Conservation (phyloP, 2,113 vertebrate species). For the Dasyornis broadbenti region DNA sequence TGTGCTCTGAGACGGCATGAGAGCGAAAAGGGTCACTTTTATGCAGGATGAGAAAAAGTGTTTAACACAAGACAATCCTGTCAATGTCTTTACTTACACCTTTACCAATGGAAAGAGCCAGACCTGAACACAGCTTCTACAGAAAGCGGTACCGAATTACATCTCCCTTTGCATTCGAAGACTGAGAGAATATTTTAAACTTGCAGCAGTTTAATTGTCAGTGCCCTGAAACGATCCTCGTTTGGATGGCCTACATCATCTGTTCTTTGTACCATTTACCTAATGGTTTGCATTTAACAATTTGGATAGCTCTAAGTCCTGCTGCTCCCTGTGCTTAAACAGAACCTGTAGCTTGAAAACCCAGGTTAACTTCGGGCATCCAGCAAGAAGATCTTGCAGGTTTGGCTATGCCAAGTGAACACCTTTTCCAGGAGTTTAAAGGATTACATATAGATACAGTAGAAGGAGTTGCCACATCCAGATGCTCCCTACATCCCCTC, state of each 20-base stretch:
- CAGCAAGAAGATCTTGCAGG: background rate
- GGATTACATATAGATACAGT: background rate
- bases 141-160: background rate
- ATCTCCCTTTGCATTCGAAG: background rate
- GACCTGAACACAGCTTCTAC: background rate
- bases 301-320: background rate
- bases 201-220: background rate
- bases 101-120: background rate
- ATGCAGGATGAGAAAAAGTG: background rate
- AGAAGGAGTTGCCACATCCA: background rate
- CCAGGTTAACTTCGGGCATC: background rate
- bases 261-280: background rate
- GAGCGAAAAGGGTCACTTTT: background rate
- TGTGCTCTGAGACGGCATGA: background rate
- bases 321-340: background rate
- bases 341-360: background rate
- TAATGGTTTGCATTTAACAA: background rate
- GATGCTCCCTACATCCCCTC: background rate
- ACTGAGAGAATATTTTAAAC: background rate
- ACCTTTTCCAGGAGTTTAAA: background rate
- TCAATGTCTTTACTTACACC: background rate
- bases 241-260: background rate
- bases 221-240: background rate
- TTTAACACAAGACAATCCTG: background rate
- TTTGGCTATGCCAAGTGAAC: background rate